Evolutionary conservation across 2,888 invertebrate species (phyloP).

Genomic region (Agrotis clavis): DNA sequence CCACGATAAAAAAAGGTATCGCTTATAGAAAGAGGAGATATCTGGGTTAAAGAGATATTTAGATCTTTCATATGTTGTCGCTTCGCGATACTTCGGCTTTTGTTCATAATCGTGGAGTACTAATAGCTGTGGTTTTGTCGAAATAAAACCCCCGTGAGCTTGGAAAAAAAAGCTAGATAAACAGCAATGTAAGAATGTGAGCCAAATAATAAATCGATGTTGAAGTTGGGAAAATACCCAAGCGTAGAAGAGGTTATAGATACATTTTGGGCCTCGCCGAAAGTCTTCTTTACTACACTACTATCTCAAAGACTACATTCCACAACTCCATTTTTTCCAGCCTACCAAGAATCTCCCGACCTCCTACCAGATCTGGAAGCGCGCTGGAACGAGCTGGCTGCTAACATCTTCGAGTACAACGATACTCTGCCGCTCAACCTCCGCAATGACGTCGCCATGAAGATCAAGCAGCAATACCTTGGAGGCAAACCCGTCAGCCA

Average conservation of each 20-base stretch:
- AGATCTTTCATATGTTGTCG: too few species aligned
- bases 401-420: conserved; percentile 92
- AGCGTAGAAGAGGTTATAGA: not conserved
- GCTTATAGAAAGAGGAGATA: too few species aligned
- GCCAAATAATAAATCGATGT: not conserved
- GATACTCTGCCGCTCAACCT: conserved; percentile 88
- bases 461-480: conserved; percentile 91
- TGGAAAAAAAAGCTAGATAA: not conserved
- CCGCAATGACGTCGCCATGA: conserved; percentile 84
- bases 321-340: conserved; percentile 61
- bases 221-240: not conserved
- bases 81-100: not conserved
- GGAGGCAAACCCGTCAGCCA: conserved; percentile 87
- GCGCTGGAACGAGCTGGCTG: conserved; percentile 92
- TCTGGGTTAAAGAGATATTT: not conserved
- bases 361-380: conserved; percentile 89
- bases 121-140: not conserved
- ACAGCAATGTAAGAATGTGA: not conserved
- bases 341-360: conserved; percentile 80
- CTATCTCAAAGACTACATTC: not conserved
- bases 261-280: too few species aligned
- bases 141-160: not conserved
- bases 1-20: too few species aligned
- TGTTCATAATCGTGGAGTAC: not conserved
- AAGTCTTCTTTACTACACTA: not conserved